Base-by-base conservation (phyloP, 2,797 vertebrate species). In the Heteromormyrus szaboi region DNA sequence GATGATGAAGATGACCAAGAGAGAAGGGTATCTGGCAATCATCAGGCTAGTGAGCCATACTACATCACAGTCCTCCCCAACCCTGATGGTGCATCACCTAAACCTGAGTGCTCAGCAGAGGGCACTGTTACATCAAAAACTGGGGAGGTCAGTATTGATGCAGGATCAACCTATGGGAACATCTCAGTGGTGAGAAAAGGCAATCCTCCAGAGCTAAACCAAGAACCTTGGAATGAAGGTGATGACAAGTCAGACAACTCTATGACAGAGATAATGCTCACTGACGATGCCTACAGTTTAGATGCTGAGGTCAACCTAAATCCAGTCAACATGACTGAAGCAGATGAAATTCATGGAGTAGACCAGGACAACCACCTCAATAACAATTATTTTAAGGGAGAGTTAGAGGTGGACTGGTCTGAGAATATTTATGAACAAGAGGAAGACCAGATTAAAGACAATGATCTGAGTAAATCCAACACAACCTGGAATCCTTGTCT, bases 301-400 rank as follows among this genome's bases (percentile, higher is more conserved):
- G 89, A 94, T 86, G 92, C 91, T 93, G 93, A 95, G 91, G 89
- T 88, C 68, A 95, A 94, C 88, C 92, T 93, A 89, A 92, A 95
- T 22, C 54, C 85, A 37, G 88, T 25, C 59, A 91, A 93, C 9
- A 44, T 86, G 8, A 88, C 90, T 37, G 46, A 88, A 83, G 89
- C 91, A 37, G 91, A 90, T 86, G 92, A 90, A 9, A 88, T 85
- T 14, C 95, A 94, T 62, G 88, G 89, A 85, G 88, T 48, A 90
- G 41, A 68, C 2, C 81, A 86, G 59, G 4, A 14, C 9, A 68
- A 65, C 1, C 53, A 44, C 6, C 4, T 11, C 50, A n/a, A 6
- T 29, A 50, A 62, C 2, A 48, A 37, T 65, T 44, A 44, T 87
- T 68, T 87, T 17, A 86, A 50, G 29, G 88, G 65, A 14, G 88